Evolutionary conservation across 1,140 invertebrate genomes (phyloP).

Genomic region (Macrosteles quadrilineatus): DNA sequence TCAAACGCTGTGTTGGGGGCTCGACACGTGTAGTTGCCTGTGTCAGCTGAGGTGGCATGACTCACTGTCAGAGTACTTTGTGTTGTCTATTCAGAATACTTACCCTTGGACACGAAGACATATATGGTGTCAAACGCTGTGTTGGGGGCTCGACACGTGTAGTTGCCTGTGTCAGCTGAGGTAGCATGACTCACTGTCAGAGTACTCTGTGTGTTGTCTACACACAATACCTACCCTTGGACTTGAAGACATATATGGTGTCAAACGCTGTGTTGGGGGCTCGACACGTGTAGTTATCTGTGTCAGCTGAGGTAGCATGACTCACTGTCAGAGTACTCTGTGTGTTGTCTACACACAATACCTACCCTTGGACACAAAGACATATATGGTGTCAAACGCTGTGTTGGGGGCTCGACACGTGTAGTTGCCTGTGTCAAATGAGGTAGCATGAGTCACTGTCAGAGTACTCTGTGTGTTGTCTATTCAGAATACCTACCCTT

Average conservation of each 20-base stretch:
- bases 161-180: constrained; percentile 51
- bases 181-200: constrained; percentile 49
- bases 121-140: constrained; percentile 53
- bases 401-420: too few species aligned
- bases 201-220: constrained; percentile 48
- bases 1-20: too few species aligned
- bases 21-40: too few species aligned
- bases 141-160: constrained; percentile 53
- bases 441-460: too few species aligned
- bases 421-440: too few species aligned
- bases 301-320: constrained; percentile 47
- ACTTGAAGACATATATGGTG: constrained; percentile 50
- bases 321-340: constrained; percentile 49
- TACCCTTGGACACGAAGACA: constrained; percentile 44
- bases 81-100: too few species aligned
- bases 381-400: too few species aligned
- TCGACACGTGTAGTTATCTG: constrained; percentile 53
- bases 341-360: constrained; percentile 46
- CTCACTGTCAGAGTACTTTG: too few species aligned
- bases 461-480: too few species aligned
- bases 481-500: too few species aligned
- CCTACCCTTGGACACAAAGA: too few species aligned
- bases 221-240: constrained; percentile 41
- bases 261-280: constrained; percentile 53
- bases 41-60: too few species aligned